Conservation (phyloP, 2,113 vertebrate genomes). For the Dasyprocta punctata region DNA sequence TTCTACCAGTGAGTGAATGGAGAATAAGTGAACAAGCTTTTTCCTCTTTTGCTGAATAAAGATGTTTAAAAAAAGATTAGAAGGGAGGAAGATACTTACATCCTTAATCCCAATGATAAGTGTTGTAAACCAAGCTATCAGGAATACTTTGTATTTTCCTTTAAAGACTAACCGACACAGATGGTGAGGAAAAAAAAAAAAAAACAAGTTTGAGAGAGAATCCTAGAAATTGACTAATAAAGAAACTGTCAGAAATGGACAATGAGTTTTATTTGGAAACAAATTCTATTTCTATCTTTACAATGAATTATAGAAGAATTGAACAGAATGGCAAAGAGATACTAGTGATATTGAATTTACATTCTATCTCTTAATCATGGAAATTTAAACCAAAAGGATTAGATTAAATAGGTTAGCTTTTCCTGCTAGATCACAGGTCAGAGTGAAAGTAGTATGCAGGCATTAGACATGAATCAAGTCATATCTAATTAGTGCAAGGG, state of each 20-base stretch:
- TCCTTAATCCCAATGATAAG: neutral
- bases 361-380: constrained; percentile 51
- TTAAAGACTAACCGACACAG: neutral
- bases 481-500: constrained; percentile 60
- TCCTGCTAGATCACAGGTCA: constrained; percentile 61
- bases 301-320: constrained; percentile 64
- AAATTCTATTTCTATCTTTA: constrained; percentile 59
- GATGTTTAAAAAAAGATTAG: neutral
- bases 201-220: neutral
- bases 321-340: constrained; percentile 41
- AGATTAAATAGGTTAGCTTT: constrained; percentile 46
- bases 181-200: neutral
- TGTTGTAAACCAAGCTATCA: neutral
- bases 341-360: constrained; percentile 71
- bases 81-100: neutral
- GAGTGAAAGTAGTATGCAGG: constrained; percentile 43
- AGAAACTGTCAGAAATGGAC: neutral
- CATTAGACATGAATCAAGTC: constrained; percentile 72
- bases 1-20: neutral
- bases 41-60: neutral
- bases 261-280: constrained; percentile 33
- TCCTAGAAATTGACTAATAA: neutral
- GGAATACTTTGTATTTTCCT: neutral
- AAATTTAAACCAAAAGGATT: constrained; percentile 63
- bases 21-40: neutral